Percentiles rank a stretch among this genome's conserved stretches.
phyloP scores from a whole-genome alignment of 2,113 vertebrate genomes.

The Erinaceus europaeus region DNA sequence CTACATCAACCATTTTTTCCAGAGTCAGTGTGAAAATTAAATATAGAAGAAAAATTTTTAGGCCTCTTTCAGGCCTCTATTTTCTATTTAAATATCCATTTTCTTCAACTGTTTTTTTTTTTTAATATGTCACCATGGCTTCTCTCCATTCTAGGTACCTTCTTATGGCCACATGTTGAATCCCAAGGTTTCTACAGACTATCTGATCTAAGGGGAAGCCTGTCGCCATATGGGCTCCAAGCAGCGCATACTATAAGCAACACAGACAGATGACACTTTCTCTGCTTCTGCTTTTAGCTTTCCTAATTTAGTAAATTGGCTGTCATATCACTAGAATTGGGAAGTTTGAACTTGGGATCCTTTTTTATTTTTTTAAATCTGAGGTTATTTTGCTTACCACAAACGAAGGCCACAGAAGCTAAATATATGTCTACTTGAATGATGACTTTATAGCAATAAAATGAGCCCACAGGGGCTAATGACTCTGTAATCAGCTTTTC shows the following conservation, averaged over 20 bases:
- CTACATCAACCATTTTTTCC: neutral
- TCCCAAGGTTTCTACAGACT: neutral
- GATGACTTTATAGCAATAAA: conserved; percentile 75
- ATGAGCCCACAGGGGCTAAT: conserved; percentile 75
- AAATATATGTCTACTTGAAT: conserved; percentile 76
- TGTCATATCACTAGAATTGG: conserved; percentile 64
- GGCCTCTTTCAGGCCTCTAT: neutral
- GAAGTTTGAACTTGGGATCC: conserved; percentile 60
- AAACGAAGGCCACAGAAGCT: conserved; percentile 72
- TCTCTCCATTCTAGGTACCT: neutral
- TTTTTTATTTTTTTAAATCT: neutral
- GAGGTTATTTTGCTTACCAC: conserved; percentile 75
- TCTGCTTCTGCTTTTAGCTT: conserved; percentile 27
- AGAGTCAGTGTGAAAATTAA: neutral
- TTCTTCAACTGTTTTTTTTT: neutral
- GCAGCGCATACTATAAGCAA: neutral
- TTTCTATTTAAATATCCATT: neutral
- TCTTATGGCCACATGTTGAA: neutral
- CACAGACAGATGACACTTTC: neutral
- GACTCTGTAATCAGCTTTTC: conserved; percentile 77
- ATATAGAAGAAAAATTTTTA: neutral
- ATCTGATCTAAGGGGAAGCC: neutral
- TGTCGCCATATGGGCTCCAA: neutral
- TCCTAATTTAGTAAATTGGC: conserved; percentile 54
- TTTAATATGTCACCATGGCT: neutral